Evolutionary conservation across 2,113 vertebrate genomes (phyloP), one percentile per base, ranked within the genome.

Genomic region (Mus spicilegus): DNA sequence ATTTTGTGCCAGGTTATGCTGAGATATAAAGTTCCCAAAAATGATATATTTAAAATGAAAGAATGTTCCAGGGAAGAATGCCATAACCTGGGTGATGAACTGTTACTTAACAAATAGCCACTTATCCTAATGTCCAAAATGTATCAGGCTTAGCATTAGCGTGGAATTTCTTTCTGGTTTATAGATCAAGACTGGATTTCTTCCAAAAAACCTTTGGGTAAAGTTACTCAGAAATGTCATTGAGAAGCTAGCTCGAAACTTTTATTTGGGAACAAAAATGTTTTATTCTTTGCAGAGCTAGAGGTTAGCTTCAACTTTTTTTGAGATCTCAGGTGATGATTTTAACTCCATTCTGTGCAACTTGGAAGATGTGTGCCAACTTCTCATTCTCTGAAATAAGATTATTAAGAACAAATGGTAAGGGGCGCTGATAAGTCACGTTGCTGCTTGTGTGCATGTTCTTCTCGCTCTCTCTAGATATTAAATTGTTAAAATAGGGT

Each of bases 151-250:
- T 90, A 67, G 63, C 54, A 95, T 97, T 94, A 96, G 92, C 16
- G 39, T 39, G 76, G 65, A 89, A 69, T 98, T 97, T 97, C 89
- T 88, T 97, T 88, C 70, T 97, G 30, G 39, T 65, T 72, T 95
- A 17, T 88, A 76, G 84, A 81, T n/a, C 42, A 88, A 80, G 42
- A 77, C 91, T 54, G 72, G 51, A 80, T 73, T 97, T 84, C 90
- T 95, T 69, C 63, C 93, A 95, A 26, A 24, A 76, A 70, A 75
- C 46, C 81, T 96, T 87, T 61, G 72, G 85, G 63, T 89, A 86
- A 95, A 95, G 92, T 93, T 81, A 88, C n/a, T 63, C 85, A 93
- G 58, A 94, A 82, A 69, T 46, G 65, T 72, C 70, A 87, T 3
- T 26, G 54, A 73, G 67, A 85, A 76, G 46, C 36, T 82, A 77